Evolutionary conservation across 2,888 invertebrate genomes (phyloP).

Genomic region (Andrena bucephala): DNA sequence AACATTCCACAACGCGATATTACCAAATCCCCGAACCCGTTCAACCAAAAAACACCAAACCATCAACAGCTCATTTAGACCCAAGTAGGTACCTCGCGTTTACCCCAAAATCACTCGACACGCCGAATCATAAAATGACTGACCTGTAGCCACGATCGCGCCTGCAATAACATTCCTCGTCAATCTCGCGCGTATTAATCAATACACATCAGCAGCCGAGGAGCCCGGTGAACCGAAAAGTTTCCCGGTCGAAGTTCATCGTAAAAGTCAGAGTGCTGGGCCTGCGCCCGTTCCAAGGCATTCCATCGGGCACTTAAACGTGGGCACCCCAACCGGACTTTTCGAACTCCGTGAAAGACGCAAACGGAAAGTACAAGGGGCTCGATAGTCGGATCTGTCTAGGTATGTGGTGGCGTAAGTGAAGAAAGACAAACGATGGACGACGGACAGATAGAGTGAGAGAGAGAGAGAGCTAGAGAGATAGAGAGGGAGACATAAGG

Average conservation of each 20-base stretch:
- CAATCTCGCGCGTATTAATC: slow-evolving; percentile 9
- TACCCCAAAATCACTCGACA: background rate
- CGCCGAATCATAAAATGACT: too few species aligned
- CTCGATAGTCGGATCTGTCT: slow-evolving; percentile 55
- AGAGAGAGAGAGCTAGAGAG: background rate
- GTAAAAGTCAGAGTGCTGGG: slow-evolving; percentile 37
- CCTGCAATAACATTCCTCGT: background rate
- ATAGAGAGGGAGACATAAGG: background rate
- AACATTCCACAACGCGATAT: too few species aligned
- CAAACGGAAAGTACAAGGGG: slow-evolving; percentile 55
- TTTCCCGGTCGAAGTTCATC: slow-evolving; percentile 1
- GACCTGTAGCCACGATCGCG: background rate
- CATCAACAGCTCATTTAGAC: too few species aligned
- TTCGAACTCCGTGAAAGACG: slow-evolving; percentile 45
- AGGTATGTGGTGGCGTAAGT: slow-evolving; percentile 50
- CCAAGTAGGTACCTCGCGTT: too few species aligned
- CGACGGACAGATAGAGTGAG: background rate
- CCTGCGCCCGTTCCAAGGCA: slow-evolving; percentile 1
- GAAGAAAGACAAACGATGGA: slow-evolving; percentile 45
- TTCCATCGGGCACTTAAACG: slow-evolving; percentile 42
- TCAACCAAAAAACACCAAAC: too few species aligned
- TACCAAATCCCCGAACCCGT: too few species aligned
- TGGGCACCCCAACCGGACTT: slow-evolving; percentile 36
- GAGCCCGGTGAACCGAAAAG: slow-evolving; percentile 6
- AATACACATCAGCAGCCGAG: background rate